Base-by-base conservation (phyloP, 2,113 vertebrate genomes). In the Coturnix japonica region DNA sequence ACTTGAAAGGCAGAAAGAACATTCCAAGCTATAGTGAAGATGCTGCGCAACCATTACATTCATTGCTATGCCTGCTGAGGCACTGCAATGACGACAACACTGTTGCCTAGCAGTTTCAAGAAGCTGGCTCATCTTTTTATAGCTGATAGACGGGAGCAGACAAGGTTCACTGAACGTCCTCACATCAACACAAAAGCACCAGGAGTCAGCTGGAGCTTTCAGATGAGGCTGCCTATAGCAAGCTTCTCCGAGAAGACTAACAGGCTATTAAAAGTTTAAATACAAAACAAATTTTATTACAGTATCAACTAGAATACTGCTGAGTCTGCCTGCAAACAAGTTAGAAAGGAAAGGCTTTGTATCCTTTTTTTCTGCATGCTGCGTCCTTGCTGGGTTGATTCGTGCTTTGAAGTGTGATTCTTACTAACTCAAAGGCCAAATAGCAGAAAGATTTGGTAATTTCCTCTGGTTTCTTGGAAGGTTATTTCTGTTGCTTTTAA, bases 31-130 rank as follows among this genome's bases (percentile, higher is more conserved):
- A 4, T 64, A 35, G 17, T 0, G 3, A 83, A 67, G 82, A n/a
- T 65, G 51, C 53, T 65, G 10, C 47, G 35, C n/a, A 57, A 13
- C 53, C 46, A 15, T 41, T 63, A 25, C 73, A 44, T 39, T 59
- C 54, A 69, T 67, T 51, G 64, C 39, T 53, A 63, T 0, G 0
- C 65, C 84, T 75, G 46, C 64, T 87, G 11, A 1, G 82, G 73
- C 70, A 53, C 35, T 43, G 3, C n/a, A 46, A 35, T 64, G 61
- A 33, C 90, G 84, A 89, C 70, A 95, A 86, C 20, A 7, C 28
- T 65, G 85, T 75, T 93, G 80, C 92, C 83, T 93, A 28, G 93
- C 74, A 94, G 74, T 83, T 59, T 81, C 71, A 59, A 74, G 74
- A 91, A 79, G 83, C 49, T 92, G 83, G 87, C 86, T 93, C 80